Conservation (phyloP, 2,888 invertebrate species). For the Drosophila putrida region DNA sequence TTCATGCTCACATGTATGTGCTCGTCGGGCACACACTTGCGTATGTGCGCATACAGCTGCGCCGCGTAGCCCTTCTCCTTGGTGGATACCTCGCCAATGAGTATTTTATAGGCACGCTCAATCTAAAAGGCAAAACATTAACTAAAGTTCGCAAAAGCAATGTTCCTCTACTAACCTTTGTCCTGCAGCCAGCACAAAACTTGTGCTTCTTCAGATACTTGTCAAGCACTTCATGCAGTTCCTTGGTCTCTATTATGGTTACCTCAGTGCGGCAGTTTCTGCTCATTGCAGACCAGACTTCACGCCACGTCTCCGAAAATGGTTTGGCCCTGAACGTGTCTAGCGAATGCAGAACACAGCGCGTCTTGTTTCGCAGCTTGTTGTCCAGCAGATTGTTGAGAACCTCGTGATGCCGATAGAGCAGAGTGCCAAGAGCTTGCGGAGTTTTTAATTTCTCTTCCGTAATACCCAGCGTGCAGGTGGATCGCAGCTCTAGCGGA, state of each 20-base stretch:
- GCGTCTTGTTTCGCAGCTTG: slow-evolving; percentile 94
- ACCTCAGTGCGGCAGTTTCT: slow-evolving; percentile 93
- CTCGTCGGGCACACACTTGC: slow-evolving; percentile 93
- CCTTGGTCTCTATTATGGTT: slow-evolving; percentile 94
- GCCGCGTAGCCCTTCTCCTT: slow-evolving; percentile 96
- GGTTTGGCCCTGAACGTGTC: slow-evolving; percentile 93
- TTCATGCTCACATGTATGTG: slow-evolving; percentile 94
- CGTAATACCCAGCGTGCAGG: slow-evolving; percentile 92
- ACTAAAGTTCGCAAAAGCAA: background rate
- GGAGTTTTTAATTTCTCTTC: slow-evolving; percentile 92
- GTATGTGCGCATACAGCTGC: slow-evolving; percentile 93
- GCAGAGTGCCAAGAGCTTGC: slow-evolving; percentile 92
- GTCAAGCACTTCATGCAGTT: slow-evolving; percentile 93
- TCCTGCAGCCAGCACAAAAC: slow-evolving; percentile 97
- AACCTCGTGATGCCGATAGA: slow-evolving; percentile 94
- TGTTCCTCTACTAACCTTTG: slow-evolving; percentile 89
- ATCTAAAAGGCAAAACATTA: slow-evolving; percentile 85
- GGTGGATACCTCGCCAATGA: slow-evolving; percentile 93
- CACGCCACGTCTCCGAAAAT: slow-evolving; percentile 91
- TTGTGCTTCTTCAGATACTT: slow-evolving; percentile 96
- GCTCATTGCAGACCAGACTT: slow-evolving; percentile 94
- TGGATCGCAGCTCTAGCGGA: slow-evolving; percentile 91
- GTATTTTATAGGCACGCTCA: slow-evolving; percentile 92
- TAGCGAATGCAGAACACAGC: slow-evolving; percentile 95
- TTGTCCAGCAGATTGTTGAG: slow-evolving; percentile 92